Percentiles rank a stretch among this genome's conserved stretches.
These are phyloP conservation scores for Paguma larvata DNA, from an alignment of 2,797 vertebrate genomes.

Conservation along the genomic window DNA sequence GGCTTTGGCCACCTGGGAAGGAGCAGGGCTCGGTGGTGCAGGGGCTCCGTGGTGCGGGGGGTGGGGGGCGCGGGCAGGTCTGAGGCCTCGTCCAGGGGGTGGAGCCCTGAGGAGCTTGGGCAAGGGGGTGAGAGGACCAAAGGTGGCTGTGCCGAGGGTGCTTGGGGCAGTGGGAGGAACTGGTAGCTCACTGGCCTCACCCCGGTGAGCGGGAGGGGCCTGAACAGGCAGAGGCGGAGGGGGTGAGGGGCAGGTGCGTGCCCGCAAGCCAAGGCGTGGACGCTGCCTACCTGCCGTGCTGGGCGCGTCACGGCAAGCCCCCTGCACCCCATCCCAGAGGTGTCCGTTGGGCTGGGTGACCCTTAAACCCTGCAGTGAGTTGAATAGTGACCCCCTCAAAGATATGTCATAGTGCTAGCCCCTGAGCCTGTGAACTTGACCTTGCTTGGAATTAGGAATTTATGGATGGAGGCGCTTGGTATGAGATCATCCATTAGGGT, in stretches of 20 bases:
- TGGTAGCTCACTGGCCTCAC: accelerated
- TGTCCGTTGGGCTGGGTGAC: neutral
- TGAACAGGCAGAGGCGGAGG: accelerated
- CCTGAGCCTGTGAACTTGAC: accelerated
- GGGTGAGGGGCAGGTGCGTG: accelerated
- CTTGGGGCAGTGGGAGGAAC: neutral
- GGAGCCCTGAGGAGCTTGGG: neutral
- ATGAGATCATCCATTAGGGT: neutral
- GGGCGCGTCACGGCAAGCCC: too few species aligned
- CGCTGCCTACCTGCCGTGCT: accelerated
- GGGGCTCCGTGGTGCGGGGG: too few species aligned
- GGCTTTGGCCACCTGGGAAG: accelerated
- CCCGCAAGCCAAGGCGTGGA: neutral
- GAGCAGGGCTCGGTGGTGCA: too few species aligned
- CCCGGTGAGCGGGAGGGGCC: accelerated
- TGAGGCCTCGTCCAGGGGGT: too few species aligned
- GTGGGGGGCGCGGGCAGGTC: accelerated
- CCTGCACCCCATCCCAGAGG: neutral
- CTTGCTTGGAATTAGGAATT: neutral
- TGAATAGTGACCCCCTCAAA: too few species aligned
- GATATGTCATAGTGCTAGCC: neutral
- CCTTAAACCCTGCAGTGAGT: neutral
- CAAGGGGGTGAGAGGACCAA: neutral
- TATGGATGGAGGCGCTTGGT: neutral
- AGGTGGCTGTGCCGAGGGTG: too few species aligned